A percentile compares a stretch with the other conserved stretches of the same genome.
phyloP scores from a whole-genome alignment of 30 jellyfish, hydroid and myxozoan species.

The Hydractinia symbiolongicarpus region DNA sequence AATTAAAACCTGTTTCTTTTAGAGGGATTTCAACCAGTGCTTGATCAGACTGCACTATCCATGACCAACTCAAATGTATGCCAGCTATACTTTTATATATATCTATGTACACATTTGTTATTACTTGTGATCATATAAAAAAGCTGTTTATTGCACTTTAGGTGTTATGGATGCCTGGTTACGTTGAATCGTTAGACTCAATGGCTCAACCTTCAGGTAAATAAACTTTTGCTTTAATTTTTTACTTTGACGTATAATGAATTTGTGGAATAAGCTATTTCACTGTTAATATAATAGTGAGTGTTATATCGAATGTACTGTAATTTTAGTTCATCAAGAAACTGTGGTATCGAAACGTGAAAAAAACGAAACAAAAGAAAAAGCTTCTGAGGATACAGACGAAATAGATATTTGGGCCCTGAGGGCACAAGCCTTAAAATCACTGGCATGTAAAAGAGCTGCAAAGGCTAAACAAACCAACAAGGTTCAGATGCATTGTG shows the following conservation, averaged over 20 bases:
- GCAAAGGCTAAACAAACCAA: conserved; percentile 53
- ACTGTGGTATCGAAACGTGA: too few relatives aligned
- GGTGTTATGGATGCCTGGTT: conserved; percentile 44
- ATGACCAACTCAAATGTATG: conserved; percentile 37
- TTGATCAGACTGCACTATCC: conserved; percentile 16
- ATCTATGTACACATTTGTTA: neutral
- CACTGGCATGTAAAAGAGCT: conserved; percentile 82
- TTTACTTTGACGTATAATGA: too few relatives aligned
- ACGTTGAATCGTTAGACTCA: conserved; percentile 19
- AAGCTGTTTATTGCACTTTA: neutral
- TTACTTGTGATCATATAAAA: neutral
- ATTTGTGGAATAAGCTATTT: too few relatives aligned
- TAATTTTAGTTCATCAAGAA: too few relatives aligned
- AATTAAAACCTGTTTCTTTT: neutral
- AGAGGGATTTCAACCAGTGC: conserved; percentile 20
- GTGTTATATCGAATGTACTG: too few relatives aligned
- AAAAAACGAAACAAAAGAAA: neutral
- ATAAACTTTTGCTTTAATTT: too few relatives aligned
- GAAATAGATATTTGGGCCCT: conserved; percentile 49
- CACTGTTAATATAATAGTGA: too few relatives aligned
- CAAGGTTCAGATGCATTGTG: conserved; percentile 25
- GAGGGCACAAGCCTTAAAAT: conserved; percentile 58
- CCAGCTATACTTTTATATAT: neutral
- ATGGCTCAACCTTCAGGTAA: neutral
- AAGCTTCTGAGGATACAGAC: conserved; percentile 24